These are phyloP conservation scores for Scalopus aquaticus DNA, from an alignment of 2,113 vertebrate genomes.

Conservation along the genomic window DNA sequence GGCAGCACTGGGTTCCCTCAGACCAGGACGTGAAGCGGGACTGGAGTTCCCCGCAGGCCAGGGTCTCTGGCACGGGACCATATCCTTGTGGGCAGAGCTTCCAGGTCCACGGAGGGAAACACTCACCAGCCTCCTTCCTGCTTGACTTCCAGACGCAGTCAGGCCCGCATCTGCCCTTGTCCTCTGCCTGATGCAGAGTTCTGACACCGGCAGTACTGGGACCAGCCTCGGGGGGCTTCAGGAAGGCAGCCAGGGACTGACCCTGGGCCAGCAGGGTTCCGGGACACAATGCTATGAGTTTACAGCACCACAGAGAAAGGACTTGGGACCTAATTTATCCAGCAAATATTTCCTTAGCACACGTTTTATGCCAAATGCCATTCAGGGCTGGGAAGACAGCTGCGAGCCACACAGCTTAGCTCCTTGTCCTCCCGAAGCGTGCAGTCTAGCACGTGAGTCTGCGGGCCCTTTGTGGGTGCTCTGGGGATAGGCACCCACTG, in stretches of 20 bases:
- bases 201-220: background rate
- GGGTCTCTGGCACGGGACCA: background rate
- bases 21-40: too few species aligned
- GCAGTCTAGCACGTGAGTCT: rapidly evolving
- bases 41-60: background rate
- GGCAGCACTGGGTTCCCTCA: rapidly evolving
- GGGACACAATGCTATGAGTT: background rate
- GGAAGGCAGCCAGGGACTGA: background rate
- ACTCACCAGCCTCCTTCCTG: rapidly evolving
- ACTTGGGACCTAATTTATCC: background rate
- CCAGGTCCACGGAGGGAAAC: background rate
- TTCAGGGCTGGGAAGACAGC: too few species aligned
- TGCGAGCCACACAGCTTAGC: background rate
- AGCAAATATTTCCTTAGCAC: background rate
- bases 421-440: background rate
- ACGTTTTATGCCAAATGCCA: rapidly evolving
- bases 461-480: background rate
- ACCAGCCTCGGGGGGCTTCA: background rate
- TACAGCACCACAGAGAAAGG: background rate
- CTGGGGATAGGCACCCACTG: too few species aligned
- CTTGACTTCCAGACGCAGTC: background rate
- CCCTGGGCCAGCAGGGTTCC: background rate
- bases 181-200: background rate
- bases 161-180: background rate
- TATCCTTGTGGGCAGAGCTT: background rate